These are phyloP conservation scores for Elegia similella DNA, from an alignment of 2,888 invertebrate genomes.

Conservation along the genomic window DNA sequence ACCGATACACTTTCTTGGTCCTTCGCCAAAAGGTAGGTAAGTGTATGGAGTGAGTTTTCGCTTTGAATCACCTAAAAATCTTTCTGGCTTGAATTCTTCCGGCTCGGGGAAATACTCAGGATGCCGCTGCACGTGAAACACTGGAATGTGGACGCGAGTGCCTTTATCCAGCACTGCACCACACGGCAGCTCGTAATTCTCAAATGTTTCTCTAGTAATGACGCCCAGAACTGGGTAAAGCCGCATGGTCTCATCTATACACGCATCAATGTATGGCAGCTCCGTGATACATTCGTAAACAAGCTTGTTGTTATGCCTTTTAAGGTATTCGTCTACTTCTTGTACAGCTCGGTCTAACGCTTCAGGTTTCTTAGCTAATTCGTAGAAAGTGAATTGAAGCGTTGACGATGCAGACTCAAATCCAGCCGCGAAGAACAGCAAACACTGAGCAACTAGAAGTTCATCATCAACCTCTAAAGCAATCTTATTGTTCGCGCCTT, in stretches of 20 bases:
- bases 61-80: conserved; percentile 41
- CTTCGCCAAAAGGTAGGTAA: conserved; percentile 52
- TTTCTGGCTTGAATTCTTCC: conserved; percentile 41
- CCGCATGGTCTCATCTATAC: conserved; percentile 50
- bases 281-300: conserved; percentile 47
- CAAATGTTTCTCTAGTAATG: conserved; percentile 48
- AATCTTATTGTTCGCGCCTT: conserved; percentile 32
- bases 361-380: conserved; percentile 45
- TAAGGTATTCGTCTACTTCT: conserved; percentile 48
- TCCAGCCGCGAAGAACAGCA: conserved; percentile 67
- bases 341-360: conserved; percentile 35
- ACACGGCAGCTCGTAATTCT: conserved; percentile 43
- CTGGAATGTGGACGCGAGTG: conserved; percentile 44
- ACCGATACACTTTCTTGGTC: conserved; percentile 51
- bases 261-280: conserved; percentile 49
- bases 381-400: conserved; percentile 42
- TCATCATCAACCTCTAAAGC: conserved; percentile 51
- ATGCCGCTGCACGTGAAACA: conserved; percentile 41
- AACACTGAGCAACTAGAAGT: conserved; percentile 72
- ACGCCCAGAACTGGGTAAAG: conserved; percentile 47
- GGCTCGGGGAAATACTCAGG: conserved; percentile 46
- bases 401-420: conserved; percentile 54
- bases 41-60: conserved; percentile 39
- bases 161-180: conserved; percentile 43
- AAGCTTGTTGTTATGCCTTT: conserved; percentile 33